Conservation (phyloP, 2,113 vertebrate species). For the Triplophysa rosa region DNA sequence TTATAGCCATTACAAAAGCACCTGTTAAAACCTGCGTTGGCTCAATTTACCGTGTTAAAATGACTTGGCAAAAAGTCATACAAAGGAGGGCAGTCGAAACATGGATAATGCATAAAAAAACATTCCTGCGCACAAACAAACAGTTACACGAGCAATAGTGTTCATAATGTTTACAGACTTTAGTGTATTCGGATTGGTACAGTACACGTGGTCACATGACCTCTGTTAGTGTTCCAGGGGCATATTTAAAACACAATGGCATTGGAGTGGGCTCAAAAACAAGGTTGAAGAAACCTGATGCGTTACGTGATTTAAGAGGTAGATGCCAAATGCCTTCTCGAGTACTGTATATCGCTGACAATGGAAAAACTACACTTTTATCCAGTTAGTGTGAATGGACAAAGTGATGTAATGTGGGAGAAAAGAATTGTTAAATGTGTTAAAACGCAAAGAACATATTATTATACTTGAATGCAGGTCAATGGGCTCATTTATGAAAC, state of each 20-base stretch:
- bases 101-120: background rate
- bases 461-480: slow-evolving; percentile 3
- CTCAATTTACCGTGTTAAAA: background rate
- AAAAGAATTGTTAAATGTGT: background rate
- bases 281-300: background rate
- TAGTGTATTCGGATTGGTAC: slow-evolving; percentile 29
- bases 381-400: background rate
- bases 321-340: slow-evolving; percentile 33
- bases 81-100: background rate
- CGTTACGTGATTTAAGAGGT: slow-evolving; percentile 50
- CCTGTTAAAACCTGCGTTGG: background rate
- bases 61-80: background rate
- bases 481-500: background rate
- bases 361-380: background rate
- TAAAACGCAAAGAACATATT: background rate
- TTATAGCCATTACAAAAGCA: background rate
- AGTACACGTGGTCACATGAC: slow-evolving; percentile 12
- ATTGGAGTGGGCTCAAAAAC: background rate
- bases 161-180: background rate
- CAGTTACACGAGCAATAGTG: slow-evolving; percentile 20
- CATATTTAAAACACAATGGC: slow-evolving; percentile 1
- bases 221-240: slow-evolving; percentile 13
- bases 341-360: background rate
- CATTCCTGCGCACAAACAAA: background rate
- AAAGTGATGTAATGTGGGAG: background rate